Percentiles rank a stretch among this genome's conserved stretches.
Conservation (phyloP, 2,888 invertebrate genomes). For the Ochropacha duplaris region DNA sequence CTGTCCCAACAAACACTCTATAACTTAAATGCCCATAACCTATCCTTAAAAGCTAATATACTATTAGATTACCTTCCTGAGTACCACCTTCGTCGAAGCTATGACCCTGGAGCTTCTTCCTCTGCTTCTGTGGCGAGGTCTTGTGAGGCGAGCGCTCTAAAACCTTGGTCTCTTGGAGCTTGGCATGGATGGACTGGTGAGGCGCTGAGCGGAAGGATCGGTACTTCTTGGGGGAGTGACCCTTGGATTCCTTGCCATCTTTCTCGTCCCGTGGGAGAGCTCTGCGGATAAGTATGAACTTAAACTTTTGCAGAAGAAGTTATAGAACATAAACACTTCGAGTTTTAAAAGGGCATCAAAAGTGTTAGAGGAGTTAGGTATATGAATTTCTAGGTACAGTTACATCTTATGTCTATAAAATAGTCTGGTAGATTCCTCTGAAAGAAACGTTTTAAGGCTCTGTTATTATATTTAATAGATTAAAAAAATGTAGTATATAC, state of each 20-base stretch:
- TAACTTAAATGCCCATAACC: too few species aligned
- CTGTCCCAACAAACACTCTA: too few species aligned
- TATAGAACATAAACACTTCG: not conserved
- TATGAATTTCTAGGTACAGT: too few species aligned
- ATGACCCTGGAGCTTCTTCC: slow-evolving; percentile 77
- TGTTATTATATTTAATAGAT: not conserved
- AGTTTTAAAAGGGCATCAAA: too few species aligned
- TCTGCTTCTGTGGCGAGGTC: slow-evolving; percentile 83
- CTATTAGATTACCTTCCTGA: slow-evolving; percentile 64
- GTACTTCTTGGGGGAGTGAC: slow-evolving; percentile 86
- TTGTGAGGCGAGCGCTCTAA: slow-evolving; percentile 84
- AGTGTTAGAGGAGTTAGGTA: too few species aligned
- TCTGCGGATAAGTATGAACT: slow-evolving; percentile 63
- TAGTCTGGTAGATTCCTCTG: not conserved
- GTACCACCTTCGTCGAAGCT: slow-evolving; percentile 78
- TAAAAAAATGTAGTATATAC: not conserved
- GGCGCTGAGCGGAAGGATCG: slow-evolving; percentile 82
- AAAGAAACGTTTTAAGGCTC: not conserved
- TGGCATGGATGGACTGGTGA: slow-evolving; percentile 82
- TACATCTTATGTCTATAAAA: too few species aligned
- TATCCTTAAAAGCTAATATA: too few species aligned
- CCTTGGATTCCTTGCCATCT: slow-evolving; percentile 92
- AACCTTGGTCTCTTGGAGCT: slow-evolving; percentile 85
- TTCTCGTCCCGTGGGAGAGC: slow-evolving; percentile 93
- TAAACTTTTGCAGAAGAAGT: not conserved